Evolutionary conservation across 2,888 invertebrate genomes (phyloP), one percentile per base, ranked within the genome.

Genomic region (Meloe dianella): DNA sequence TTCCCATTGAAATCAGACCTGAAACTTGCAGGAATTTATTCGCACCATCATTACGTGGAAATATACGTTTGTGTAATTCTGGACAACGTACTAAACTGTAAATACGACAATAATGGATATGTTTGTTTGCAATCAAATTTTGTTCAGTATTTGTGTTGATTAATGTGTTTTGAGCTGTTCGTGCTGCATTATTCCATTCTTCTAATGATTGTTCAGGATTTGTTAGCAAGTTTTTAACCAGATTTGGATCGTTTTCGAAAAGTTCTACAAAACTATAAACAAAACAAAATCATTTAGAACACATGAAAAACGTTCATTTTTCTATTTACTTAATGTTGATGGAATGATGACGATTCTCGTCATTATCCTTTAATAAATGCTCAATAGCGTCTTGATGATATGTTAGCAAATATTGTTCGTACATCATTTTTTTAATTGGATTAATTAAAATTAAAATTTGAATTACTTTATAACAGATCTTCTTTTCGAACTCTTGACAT

Each of bases 21-120:
- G 90, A 89, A 30, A 95, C 85, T 82, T 91, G 90, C 64, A 94
- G 81, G 84, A 93, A 92, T 75, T 87, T 87, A 72, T 90, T 90
- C 74, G 90, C 83, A 83, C 93, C 92, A 66, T 89, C 86, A 81
- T 90, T 90, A 73, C 87, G 88, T 0, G 94, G 93, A 76, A 93
- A 89, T 54, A 86, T 83, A 17, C 86, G 87, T 68, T 91, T 84
- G 77, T 89, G 88, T 22, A 91, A 81, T 78, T 91, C 91, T 20
- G 91, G 90, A 79, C 89, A 90, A 0, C 88, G 87, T 0, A 92
- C 92, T 67, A 94, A 82, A 27, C 89, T 89, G 82, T 84, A 86
- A 75, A 90, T 88, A 74, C 92, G 85, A 8, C 90, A n/a, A n/a
- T n/a, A 89, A 80, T 90, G 90, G 17, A 92, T 87, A 85, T 91